These are phyloP conservation scores for Scolopax mira DNA, from an alignment of 2,113 vertebrate species.

Conservation along the genomic window DNA sequence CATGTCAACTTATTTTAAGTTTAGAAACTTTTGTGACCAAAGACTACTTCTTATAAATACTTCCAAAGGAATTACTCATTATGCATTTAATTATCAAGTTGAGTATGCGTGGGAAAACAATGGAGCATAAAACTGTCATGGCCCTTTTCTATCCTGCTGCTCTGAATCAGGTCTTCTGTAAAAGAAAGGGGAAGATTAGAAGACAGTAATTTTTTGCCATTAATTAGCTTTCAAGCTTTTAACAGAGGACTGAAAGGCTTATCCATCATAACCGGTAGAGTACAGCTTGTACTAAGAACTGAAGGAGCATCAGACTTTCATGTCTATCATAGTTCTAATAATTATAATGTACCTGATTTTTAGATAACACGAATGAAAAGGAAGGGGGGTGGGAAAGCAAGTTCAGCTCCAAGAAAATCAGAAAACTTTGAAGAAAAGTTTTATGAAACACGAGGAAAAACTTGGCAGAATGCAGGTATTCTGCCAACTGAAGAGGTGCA, in stretches of 20 bases:
- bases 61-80: not conserved
- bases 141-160: not conserved
- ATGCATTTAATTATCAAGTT: not conserved
- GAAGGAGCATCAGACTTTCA: not conserved
- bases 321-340: not conserved
- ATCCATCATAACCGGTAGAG: not conserved
- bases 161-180: not conserved
- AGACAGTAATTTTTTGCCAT: not conserved
- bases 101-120: not conserved
- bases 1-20: not conserved
- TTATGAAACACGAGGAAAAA: not conserved
- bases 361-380: not conserved
- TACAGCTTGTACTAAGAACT: conserved; percentile 16
- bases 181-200: not conserved
- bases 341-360: not conserved
- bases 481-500: not conserved
- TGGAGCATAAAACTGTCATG: not conserved
- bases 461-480: not conserved
- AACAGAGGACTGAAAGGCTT: not conserved
- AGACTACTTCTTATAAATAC: not conserved
- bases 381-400: not conserved
- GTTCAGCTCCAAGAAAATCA: not conserved
- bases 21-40: not conserved
- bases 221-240: conserved; percentile 25
- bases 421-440: not conserved